These are phyloP conservation scores for Actinia tenebrosa DNA, from an alignment of 64 coral and sea anemone genomes.

Conservation along the genomic window DNA sequence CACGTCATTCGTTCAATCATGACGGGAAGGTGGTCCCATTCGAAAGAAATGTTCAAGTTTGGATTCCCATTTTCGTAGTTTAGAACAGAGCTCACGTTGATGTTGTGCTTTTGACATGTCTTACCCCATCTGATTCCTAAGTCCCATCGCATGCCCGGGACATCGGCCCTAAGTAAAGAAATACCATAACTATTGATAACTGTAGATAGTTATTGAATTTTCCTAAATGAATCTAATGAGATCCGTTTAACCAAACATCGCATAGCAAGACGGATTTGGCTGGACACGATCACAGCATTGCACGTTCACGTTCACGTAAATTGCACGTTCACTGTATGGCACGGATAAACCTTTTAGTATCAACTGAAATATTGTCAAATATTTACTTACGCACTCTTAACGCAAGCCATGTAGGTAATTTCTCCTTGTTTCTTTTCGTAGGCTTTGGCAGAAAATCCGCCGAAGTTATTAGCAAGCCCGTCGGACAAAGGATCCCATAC, in stretches of 20 bases:
- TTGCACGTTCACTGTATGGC: too few relatives aligned
- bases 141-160: background rate
- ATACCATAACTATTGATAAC: background rate
- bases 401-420: background rate
- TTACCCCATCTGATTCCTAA: conserved; percentile 2
- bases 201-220: too few relatives aligned
- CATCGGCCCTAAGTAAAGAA: background rate
- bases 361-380: background rate
- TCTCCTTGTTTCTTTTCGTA: background rate
- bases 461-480: background rate
- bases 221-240: too few relatives aligned
- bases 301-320: background rate
- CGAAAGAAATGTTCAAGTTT: background rate
- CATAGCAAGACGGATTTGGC: too few relatives aligned
- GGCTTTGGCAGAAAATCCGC: background rate
- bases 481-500: background rate
- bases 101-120: background rate
- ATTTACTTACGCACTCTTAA: background rate
- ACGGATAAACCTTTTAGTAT: too few relatives aligned
- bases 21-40: background rate
- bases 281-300: too few relatives aligned
- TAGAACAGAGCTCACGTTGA: background rate
- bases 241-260: too few relatives aligned
- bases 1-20: conserved; percentile 15
- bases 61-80: background rate